Base-by-base conservation (phyloP, 2,888 invertebrate species). In the Pachycephus smyrnensis region DNA sequence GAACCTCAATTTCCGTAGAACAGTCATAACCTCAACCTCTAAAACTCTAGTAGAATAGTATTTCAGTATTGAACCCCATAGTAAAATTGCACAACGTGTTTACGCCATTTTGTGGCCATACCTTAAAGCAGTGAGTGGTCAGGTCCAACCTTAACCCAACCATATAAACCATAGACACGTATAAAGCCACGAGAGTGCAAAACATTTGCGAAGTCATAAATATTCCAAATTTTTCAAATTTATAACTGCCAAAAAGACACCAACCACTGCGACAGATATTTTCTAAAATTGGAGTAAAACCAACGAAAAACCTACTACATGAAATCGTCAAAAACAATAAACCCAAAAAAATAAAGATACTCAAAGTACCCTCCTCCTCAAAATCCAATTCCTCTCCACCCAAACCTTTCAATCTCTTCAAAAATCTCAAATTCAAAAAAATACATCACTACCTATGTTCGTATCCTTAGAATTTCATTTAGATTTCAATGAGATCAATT, bases 41-140 rank as follows among this genome's bases (percentile, higher is more conserved):
- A 23, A 55, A 55, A 55, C 23, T 55, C 40, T 23, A 23, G 40
- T 0, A 55, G 40, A 55, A 55, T 55, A 55, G 23, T 55, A 55
- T 55, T 55, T 55, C 40, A 6, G 40, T 55, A 55, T 55, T 55
- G 40, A 55, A 55, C 40, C 40, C 40, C 40, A 9, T 75, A 83
- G 82, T 84, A 85, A 82, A 85, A 83, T 82, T 82, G 77, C 80
- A 80, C 83, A 84, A 85, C 77, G 75, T 82, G 85, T 86, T 85
- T 82, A 83, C 79, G 82, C 82, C 80, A 82, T 79, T 83, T 68
- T 84, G 83, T 80, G 85, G 86, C 83, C 71, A 75, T 69, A 36
- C 33, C 68, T 75, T 75, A 75, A 33, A 77, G 71, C 71, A 33
- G 12, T 12, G 31, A 68, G 35, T 76, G 55, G 35, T 35, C 73